phyloP scores from a whole-genome alignment of 2,888 invertebrate species.

The Melanostoma mellinum region DNA sequence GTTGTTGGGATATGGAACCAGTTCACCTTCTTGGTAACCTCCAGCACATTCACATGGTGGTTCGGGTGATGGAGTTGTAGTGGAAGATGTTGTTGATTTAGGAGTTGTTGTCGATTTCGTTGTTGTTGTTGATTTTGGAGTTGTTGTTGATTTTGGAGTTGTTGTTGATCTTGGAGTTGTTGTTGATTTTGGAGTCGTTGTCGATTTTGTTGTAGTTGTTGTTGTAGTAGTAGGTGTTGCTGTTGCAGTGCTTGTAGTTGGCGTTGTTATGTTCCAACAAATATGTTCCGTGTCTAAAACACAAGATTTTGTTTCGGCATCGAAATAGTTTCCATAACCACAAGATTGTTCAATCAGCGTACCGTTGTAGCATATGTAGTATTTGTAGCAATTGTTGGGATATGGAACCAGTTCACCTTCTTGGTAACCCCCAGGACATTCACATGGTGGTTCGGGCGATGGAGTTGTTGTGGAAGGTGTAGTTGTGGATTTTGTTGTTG shows the following conservation, averaged over 20 bases:
- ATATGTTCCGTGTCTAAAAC: conserved; percentile 2
- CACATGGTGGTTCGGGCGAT: not conserved
- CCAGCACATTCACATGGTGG: conserved; percentile 73
- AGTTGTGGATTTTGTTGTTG: not conserved
- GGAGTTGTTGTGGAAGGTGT: too few species aligned
- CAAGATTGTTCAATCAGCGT: conserved; percentile 66
- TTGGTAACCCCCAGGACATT: too few species aligned
- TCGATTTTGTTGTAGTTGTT: not conserved
- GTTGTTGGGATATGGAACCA: conserved; percentile 74
- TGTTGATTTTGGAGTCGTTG: too few species aligned
- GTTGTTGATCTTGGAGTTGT: not conserved
- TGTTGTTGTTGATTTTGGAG: too few species aligned
- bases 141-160: not conserved
- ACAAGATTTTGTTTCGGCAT: not conserved
- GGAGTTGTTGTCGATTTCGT: too few species aligned
- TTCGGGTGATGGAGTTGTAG: not conserved
- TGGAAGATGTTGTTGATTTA: conserved; percentile 1
- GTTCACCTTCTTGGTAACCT: conserved; percentile 73
- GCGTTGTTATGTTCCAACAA: conserved; percentile 40
- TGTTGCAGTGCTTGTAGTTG: conserved; percentile 36
- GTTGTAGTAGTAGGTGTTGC: conserved; percentile 11
- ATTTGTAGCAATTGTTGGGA: conserved; percentile 74
- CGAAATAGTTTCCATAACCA: conserved; percentile 7
- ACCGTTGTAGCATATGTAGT: conserved; percentile 74
- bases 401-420: conserved; percentile 73